Evolutionary conservation across 2,113 vertebrate species (phyloP).

Genomic region (Ranitomeya imitator): DNA sequence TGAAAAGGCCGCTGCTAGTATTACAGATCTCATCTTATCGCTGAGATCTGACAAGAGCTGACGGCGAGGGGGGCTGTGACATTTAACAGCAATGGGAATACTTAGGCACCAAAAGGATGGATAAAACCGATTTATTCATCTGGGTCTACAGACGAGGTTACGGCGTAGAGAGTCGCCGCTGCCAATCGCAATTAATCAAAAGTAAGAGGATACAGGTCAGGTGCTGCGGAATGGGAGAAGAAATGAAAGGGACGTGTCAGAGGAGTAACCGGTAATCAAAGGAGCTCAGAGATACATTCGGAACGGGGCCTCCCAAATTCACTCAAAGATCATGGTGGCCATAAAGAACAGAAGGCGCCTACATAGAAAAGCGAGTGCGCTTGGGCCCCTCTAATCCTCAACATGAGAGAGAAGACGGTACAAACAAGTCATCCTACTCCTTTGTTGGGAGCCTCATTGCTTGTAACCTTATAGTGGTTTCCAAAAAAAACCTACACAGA

Average conservation of each 20-base stretch:
- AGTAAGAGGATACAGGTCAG: conserved; percentile 29
- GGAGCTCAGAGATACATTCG: background rate
- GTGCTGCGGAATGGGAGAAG: background rate
- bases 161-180: background rate
- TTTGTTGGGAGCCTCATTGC: too few species aligned
- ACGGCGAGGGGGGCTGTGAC: conserved; percentile 19
- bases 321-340: background rate
- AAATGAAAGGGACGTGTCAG: background rate
- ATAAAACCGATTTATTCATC: conserved; percentile 19
- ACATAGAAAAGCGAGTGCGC: background rate
- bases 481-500: too few species aligned
- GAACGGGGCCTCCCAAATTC: background rate
- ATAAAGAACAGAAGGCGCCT: background rate
- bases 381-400: background rate
- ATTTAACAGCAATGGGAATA: conserved; percentile 31
- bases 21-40: conserved; percentile 48
- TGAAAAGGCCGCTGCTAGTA: conserved; percentile 36
- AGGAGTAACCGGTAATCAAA: background rate
- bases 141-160: background rate
- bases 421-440: too few species aligned
- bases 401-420: background rate
- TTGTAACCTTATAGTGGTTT: too few species aligned
- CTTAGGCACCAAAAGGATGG: background rate
- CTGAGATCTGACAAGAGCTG: conserved; percentile 40
- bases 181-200: conserved; percentile 24